Evolutionary conservation across 2,113 vertebrate genomes (phyloP).

Genomic region (Muscicapa adusta): DNA sequence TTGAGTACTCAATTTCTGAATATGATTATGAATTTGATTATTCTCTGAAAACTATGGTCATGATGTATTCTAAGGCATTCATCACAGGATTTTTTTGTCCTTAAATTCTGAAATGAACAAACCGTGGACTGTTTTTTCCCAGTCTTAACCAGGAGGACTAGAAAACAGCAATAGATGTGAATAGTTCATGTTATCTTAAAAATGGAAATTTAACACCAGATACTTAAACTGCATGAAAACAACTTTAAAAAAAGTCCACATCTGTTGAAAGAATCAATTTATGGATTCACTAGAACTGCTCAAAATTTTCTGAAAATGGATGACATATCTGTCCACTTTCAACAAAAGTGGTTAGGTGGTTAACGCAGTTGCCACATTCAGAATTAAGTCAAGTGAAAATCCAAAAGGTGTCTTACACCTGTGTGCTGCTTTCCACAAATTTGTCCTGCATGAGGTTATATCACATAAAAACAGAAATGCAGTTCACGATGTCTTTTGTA

Average conservation of each 20-base stretch:
- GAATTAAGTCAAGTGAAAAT: not conserved
- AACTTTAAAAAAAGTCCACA: not conserved
- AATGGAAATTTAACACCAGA: not conserved
- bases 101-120: not conserved
- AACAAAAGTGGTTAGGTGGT: rapidly evolving
- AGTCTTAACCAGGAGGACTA: not conserved
- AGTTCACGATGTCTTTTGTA: not conserved
- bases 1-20: not conserved
- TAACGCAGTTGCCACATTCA: not conserved
- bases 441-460: not conserved
- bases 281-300: not conserved
- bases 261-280: not conserved
- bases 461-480: not conserved
- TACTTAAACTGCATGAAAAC: not conserved
- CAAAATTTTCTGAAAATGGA: not conserved
- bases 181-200: not conserved
- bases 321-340: not conserved
- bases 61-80: not conserved
- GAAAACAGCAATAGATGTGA: not conserved
- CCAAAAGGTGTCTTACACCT: not conserved
- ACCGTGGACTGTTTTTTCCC: not conserved
- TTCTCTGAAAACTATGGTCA: not conserved
- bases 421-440: not conserved
- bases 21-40: not conserved
- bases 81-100: not conserved